Base-by-base conservation (phyloP, 2,113 vertebrate genomes). In the Maccullochella peelii region DNA sequence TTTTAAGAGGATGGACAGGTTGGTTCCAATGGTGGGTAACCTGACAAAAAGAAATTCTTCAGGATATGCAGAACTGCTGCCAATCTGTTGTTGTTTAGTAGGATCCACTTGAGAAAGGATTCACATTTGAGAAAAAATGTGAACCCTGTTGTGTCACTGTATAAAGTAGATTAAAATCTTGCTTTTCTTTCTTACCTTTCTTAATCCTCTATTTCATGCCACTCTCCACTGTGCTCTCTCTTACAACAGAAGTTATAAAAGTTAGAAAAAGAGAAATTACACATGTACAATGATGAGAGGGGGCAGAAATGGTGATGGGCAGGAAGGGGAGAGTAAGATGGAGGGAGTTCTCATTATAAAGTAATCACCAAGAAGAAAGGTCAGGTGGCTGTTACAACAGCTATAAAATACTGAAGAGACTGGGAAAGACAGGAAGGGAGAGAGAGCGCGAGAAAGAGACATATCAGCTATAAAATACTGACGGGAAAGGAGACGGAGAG, bases 331-430 rank as follows among this genome's bases (percentile, higher is more conserved):
- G 66, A 36, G 62, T 27, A 77, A 80, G 67, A 81, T 49, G 47
- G 74, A 83, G 71, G 77, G 81, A 91, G 72, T 81, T 90, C 89
- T 94, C 87, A 91, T 93, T 92, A 93, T 85, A 91, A 91, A 89
- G 91, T 91, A 93, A 92, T 93, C 88, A 89, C 88, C 75, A 66
- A 82, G 86, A 85, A 82, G 91, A 93, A 94, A 93, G 91, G 93
- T 92, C 92, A 92, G 88, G 74, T 85, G 80, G 89, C 89, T 81
- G 86, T 90, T 92, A 89, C 89, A 90, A 90, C 81, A 89, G 88
- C 90, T 86, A 92, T 91, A 89, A 92, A 91, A 83, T 78, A 90
- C 84, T 63, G 66, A 69, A 69, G 83, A 73, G 76, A 67, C 21
- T 0, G 65, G 68, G 61, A 80, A 38, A 77, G 82, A 69, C 65